Evolutionary conservation across 2,113 vertebrate species (phyloP).

Genomic region (Chunga burmeisteri): DNA sequence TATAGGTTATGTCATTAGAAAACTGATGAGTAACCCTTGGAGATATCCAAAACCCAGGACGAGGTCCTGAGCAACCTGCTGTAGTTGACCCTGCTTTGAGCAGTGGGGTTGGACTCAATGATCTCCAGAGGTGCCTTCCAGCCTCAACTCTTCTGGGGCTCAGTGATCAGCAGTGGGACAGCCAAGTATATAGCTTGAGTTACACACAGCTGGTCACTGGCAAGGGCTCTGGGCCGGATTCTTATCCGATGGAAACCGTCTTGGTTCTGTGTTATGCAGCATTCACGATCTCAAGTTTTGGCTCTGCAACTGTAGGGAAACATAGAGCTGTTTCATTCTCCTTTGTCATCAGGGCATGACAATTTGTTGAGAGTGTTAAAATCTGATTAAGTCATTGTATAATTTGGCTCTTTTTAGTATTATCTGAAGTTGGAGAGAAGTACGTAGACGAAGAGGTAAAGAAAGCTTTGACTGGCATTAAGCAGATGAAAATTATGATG

Average conservation of each 20-base stretch:
- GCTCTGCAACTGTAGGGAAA: not conserved
- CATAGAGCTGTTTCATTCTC: not conserved
- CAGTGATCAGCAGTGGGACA: not conserved
- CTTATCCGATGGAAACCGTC: not conserved
- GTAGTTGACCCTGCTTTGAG: not conserved
- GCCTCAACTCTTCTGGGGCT: not conserved
- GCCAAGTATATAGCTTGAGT: not conserved
- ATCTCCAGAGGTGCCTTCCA: not conserved
- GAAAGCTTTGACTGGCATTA: conserved; percentile 85
- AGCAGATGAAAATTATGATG: conserved; percentile 90
- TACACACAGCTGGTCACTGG: not conserved
- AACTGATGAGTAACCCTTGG: not conserved
- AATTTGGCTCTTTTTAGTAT: conserved; percentile 70
- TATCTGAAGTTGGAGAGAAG: conserved; percentile 79
- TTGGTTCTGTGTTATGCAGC: not conserved
- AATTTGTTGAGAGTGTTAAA: not conserved
- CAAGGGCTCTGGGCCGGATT: not conserved
- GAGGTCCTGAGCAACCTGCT: not conserved
- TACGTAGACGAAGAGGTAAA: conserved; percentile 82
- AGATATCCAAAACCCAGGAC: not conserved
- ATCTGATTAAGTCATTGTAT: not conserved
- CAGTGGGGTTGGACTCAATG: rapidly evolving
- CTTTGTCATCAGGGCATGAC: not conserved
- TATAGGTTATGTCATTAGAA: not conserved
- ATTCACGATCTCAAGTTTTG: not conserved